Base-by-base conservation (phyloP, 2,888 invertebrate genomes). In the Eristalis arbustorum region DNA sequence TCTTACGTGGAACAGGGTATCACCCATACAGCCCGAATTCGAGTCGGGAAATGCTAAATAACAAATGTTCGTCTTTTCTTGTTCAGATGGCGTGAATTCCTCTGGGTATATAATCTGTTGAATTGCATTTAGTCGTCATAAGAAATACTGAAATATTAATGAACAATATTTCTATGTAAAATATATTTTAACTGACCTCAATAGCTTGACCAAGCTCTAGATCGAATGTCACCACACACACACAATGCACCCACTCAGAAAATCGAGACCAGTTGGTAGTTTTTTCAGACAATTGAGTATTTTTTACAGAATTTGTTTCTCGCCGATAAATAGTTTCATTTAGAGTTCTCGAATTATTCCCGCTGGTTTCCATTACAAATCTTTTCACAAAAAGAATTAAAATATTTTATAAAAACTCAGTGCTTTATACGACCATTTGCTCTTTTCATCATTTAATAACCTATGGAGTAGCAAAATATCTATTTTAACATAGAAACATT, bases 11-110 rank as follows among this genome's bases (percentile, higher is more conserved):
- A 98, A 99, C 92, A 97, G 97, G 66, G 99, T 99, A 92, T 99
- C 99, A 68, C 99, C 98, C 98, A 99, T 98, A 92, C 98, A 98
- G 74, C 98, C 98, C 2, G 99, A 99, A 94, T 99, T 99, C 0
- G 99, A 99, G 93, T 99, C 99, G 2, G 99, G 99, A 93, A 99
- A 99, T 57, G 99, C 98, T 92, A 99, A 94, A 92, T 99, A 99
- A 93, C 99, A 99, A 89, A 99, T 97, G 93, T 97, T 98, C 88
- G 96, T 96, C 91, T 97, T 96, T 93, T 98, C 98, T 93, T 96
- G 96, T 91, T 98, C 98, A 0, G 96, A 95, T 88, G 98, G 93
- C 88, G 94, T 94, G 28, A 97, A 90, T 63, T 89, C 72, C 4
- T 89, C 88, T n/a, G 92, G 92, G 84, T 92, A 91, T 11, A 92